Evolutionary conservation across 2,888 invertebrate species (phyloP), one percentile per base, ranked within the genome.

Genomic region (Euzophera pinguis): DNA sequence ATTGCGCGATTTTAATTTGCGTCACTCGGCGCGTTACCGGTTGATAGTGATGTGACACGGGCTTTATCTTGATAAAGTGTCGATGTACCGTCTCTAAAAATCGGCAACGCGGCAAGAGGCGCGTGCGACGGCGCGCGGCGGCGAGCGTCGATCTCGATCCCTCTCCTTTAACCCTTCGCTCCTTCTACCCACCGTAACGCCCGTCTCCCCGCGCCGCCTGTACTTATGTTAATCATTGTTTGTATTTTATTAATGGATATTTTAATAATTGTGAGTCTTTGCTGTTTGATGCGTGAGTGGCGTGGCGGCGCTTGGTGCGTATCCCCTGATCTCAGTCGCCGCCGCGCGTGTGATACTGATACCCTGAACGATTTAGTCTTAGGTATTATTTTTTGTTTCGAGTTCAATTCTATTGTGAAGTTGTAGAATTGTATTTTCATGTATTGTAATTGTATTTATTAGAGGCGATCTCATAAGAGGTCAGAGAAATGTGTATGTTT

Each of bases 361-460:
- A 75, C 81, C 82, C 76, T 80, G 81, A 80, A 78, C 81, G 83
- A 81, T 76, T 74, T 86, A 86, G 84, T 81, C 79, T 81, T 89
- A 87, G 81, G 75, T 84, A 85, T 84, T 85, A 81, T 81, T 81
- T 83, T 84, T 83, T 84, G 86, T 88, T 88, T 86, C 82, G 83
- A 82, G 84, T 87, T 87, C 82, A 65, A 85, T 85, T 87, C 82
- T 87, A 86, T 87, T 85, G 81, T 85, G 82, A 81, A 84, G 87
- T 86, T 84, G 83, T 85, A 84, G 84, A 81, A 78, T 81, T 67
- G 81, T 85, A 80, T 84, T 75, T 81, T 82, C 83, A 78, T 83
- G 84, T 81, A 81, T 85, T 73, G 80, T 81, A 81, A 79, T 75
- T 78, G 85, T 87, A 87, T 87, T 86, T 86, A 86, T 86, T 85